phyloP scores from a whole-genome alignment of 2,797 vertebrate species.

The Sarcoramphus papa region DNA sequence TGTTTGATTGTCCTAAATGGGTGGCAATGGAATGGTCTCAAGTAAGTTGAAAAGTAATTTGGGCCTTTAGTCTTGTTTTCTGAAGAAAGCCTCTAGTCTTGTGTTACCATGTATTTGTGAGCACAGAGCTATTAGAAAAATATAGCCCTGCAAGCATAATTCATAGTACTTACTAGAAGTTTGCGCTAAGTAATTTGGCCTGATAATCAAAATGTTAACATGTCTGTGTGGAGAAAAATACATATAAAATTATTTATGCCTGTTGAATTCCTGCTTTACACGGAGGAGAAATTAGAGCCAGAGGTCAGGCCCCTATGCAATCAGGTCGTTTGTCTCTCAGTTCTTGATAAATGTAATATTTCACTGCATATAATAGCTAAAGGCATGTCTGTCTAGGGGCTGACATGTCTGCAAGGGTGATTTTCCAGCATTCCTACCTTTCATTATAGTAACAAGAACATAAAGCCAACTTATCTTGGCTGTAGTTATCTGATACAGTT shows the following conservation, averaged over 20 bases:
- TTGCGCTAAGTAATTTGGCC: background rate
- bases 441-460: background rate
- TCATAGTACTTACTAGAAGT: background rate
- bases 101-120: background rate
- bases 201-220: background rate
- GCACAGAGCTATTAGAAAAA: background rate
- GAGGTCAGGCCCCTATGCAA: background rate
- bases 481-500: slow-evolving; percentile 11
- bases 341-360: slow-evolving; percentile 28
- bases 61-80: background rate
- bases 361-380: background rate
- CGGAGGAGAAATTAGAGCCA: background rate
- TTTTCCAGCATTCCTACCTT: slow-evolving; percentile 53
- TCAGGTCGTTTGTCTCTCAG: background rate
- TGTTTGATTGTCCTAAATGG: slow-evolving; percentile 90
- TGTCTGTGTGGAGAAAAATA: background rate
- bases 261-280: background rate
- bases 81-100: background rate
- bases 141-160: background rate
- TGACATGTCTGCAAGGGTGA: background rate
- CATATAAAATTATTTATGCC: background rate
- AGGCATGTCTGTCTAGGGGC: slow-evolving; percentile 8
- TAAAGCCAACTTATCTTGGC: slow-evolving; percentile 35
- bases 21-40: slow-evolving; percentile 95
- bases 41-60: slow-evolving; percentile 71